Conservation (phyloP, 2,113 vertebrate species). For the Albula goreensis region DNA sequence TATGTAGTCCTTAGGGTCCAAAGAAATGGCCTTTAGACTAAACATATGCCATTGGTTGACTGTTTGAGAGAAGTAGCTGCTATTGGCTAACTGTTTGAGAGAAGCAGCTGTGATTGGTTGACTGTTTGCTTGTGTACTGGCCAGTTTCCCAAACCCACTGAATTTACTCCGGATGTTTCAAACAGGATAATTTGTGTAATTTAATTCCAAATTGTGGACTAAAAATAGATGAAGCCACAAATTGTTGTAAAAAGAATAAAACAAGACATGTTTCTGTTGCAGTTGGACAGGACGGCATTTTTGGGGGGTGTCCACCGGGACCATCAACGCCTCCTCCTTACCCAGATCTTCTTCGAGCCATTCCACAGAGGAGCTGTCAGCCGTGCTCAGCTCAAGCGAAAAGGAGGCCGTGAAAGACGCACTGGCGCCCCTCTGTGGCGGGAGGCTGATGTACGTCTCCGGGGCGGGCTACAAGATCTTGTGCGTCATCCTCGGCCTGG, state of each 20-base stretch:
- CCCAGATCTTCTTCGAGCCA: constrained; percentile 38
- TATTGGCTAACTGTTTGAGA: too few relatives aligned
- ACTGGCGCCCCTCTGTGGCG: constrained; percentile 55
- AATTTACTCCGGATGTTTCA: too few relatives aligned
- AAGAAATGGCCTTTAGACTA: too few relatives aligned
- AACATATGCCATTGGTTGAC: too few relatives aligned
- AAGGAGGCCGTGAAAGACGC: constrained; percentile 57
- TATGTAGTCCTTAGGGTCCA: too few relatives aligned
- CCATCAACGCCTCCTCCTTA: constrained; percentile 58
- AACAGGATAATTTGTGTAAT: too few relatives aligned
- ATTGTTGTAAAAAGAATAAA: not conserved
- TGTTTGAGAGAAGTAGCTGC: too few relatives aligned
- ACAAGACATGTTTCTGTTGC: constrained; percentile 18
- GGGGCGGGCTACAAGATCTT: constrained; percentile 78
- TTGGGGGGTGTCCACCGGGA: constrained; percentile 68
- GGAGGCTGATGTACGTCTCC: constrained; percentile 63
- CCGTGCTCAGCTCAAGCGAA: constrained; percentile 76
- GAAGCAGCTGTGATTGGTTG: too few relatives aligned
- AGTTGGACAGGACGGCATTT: constrained; percentile 76
- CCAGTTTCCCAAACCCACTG: too few relatives aligned
- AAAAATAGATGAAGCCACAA: not conserved
- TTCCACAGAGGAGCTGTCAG: constrained; percentile 43
- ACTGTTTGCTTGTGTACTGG: too few relatives aligned
- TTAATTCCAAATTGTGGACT: not conserved
- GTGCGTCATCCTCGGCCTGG: constrained; percentile 72